Percentiles rank a stretch among this genome's conserved stretches.
phyloP scores from a whole-genome alignment of 2,113 vertebrate genomes.

The Neolamprologus falcicula region DNA sequence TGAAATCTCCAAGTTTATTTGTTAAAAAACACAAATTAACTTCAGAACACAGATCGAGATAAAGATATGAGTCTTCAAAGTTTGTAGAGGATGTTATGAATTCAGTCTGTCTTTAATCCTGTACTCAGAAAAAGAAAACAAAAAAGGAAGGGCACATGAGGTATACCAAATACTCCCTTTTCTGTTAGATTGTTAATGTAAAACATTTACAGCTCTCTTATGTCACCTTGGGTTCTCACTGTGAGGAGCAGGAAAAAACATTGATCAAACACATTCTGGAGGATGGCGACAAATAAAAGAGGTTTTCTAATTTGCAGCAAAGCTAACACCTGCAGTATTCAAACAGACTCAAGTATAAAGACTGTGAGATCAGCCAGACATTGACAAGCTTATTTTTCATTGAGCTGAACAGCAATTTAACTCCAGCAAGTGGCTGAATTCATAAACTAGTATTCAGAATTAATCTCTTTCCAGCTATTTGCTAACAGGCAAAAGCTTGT shows the following conservation, averaged over 20 bases:
- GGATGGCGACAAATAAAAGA: background rate
- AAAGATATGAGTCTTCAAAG: background rate
- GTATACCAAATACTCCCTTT: background rate
- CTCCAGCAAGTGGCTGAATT: background rate
- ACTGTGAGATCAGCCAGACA: constrained; percentile 27
- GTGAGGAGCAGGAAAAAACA: background rate
- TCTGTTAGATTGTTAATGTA: background rate
- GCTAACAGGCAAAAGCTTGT: background rate
- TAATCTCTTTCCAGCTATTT: constrained; percentile 5
- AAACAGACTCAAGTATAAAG: background rate
- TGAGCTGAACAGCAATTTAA: constrained; percentile 27
- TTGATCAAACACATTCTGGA: constrained; percentile 2
- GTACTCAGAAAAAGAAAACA: background rate
- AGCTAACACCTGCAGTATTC: constrained; percentile 16
- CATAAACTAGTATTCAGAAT: constrained; percentile 8
- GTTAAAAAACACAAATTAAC: background rate
- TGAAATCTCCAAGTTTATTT: background rate
- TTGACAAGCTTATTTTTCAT: constrained; percentile 42
- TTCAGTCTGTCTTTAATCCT: background rate
- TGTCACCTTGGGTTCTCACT: constrained; percentile 10
- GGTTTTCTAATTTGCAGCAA: constrained; percentile 19
- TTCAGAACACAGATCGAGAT: background rate
- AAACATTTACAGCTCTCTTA: background rate
- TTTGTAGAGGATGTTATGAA: background rate
- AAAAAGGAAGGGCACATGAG: background rate